These are phyloP conservation scores for Sarcoramphus papa DNA, from an alignment of 2,797 vertebrate species.

Conservation along the genomic window DNA sequence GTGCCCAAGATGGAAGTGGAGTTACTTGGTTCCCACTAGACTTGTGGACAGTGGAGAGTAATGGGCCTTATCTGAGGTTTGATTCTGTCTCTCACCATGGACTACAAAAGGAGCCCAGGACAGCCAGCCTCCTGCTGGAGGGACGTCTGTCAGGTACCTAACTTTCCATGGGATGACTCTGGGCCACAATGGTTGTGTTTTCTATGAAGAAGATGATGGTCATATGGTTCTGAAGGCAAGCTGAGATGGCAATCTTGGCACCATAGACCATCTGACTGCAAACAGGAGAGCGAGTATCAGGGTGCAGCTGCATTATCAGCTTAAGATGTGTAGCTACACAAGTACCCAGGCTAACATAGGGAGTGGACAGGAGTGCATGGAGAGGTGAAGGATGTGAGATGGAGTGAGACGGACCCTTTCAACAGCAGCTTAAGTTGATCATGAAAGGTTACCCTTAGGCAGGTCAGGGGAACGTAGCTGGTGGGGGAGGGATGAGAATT, in stretches of 20 bases:
- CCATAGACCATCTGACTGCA: background rate
- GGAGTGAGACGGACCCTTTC: background rate
- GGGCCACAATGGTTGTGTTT: background rate
- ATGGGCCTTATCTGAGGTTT: background rate
- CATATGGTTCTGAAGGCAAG: background rate
- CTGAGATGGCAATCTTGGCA: accelerated
- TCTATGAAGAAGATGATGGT: background rate
- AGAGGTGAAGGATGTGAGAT: background rate
- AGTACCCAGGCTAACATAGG: background rate
- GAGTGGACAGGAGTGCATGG: background rate
- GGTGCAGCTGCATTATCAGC: background rate
- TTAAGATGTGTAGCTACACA: background rate
- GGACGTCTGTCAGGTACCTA: background rate
- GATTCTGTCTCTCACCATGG: background rate
- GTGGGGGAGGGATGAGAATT: background rate
- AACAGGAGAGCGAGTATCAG: background rate
- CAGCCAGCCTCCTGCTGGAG: background rate
- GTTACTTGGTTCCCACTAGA: background rate
- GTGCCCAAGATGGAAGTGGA: background rate
- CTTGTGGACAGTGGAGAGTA: background rate
- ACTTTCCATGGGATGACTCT: background rate
- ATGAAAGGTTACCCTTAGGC: background rate
- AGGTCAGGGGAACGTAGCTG: background rate
- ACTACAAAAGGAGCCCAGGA: background rate
- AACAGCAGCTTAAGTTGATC: background rate